These are phyloP conservation scores for Brevipalpus yothersi DNA, from an alignment of 1,140 invertebrate genomes.

Conservation along the genomic window DNA sequence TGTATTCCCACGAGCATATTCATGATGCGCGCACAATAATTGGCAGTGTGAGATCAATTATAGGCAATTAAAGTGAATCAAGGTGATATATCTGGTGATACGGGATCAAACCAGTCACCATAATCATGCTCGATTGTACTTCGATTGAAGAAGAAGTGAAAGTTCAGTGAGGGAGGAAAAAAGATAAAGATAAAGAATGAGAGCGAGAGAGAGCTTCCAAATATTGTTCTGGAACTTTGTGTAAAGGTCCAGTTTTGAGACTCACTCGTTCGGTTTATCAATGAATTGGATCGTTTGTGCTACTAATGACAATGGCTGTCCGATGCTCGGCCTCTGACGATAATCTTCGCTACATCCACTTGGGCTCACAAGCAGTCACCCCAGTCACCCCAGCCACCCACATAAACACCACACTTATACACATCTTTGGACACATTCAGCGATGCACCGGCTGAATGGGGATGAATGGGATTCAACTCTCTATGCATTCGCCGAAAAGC, in stretches of 20 bases:
- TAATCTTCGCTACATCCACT: not conserved
- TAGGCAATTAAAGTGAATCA: too few species aligned
- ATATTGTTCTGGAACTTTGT: not conserved
- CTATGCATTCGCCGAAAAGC: constrained; percentile 56
- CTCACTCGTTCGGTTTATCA: not conserved
- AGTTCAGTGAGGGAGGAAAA: too few species aligned
- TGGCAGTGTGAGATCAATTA: too few species aligned
- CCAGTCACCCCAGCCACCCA: too few species aligned
- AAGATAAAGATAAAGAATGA: too few species aligned
- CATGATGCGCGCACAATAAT: too few species aligned
- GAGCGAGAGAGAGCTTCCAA: not conserved
- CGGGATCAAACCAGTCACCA: too few species aligned
- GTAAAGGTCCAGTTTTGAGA: not conserved
- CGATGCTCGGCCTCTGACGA: not conserved
- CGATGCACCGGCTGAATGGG: constrained; percentile 5
- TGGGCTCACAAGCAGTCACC: not conserved
- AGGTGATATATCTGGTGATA: too few species aligned
- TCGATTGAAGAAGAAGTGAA: too few species aligned
- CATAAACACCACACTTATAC: not conserved
- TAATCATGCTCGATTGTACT: too few species aligned
- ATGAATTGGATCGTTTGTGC: not conserved
- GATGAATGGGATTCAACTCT: constrained; percentile 32
- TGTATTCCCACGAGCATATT: too few species aligned
- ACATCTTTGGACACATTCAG: not conserved
- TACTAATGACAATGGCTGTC: not conserved